Percentiles rank a stretch among this genome's conserved stretches.
phyloP scores from a whole-genome alignment of 2,888 invertebrate genomes.

The Ochropacha duplaris region DNA sequence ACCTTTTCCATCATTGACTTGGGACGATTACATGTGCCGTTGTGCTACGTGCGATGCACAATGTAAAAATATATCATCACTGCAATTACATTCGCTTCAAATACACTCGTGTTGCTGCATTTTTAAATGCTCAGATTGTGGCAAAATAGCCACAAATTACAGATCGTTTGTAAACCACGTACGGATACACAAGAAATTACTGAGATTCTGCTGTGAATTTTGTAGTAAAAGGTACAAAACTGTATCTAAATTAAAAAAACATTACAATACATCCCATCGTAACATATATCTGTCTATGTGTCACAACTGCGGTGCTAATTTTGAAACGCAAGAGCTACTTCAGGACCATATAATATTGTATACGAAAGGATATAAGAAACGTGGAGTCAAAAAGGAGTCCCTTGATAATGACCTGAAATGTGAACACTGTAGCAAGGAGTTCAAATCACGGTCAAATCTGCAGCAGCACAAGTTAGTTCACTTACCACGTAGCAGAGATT shows the following conservation, averaged over 20 bases:
- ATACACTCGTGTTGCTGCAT: constrained; percentile 65
- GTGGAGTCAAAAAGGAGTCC: constrained; percentile 38
- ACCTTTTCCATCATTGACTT: constrained; percentile 39
- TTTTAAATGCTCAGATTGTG: constrained; percentile 70
- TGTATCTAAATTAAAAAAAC: constrained; percentile 52
- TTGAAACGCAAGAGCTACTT: constrained; percentile 55
- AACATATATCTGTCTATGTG: constrained; percentile 46
- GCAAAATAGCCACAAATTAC: constrained; percentile 54
- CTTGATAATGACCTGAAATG: constrained; percentile 57
- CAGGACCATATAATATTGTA: constrained; percentile 63
- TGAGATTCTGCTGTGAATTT: constrained; percentile 67
- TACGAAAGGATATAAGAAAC: constrained; percentile 44
- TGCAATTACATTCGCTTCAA: constrained; percentile 67
- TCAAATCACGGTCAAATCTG: constrained; percentile 66
- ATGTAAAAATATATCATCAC: constrained; percentile 60
- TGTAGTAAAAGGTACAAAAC: constrained; percentile 59
- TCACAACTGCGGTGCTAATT: constrained; percentile 58
- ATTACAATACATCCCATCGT: constrained; percentile 45
- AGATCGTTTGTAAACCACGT: constrained; percentile 64
- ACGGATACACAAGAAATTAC: constrained; percentile 56
- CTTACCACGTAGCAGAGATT: constrained; percentile 69
- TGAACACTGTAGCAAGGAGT: constrained; percentile 63
- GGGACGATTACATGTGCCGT: constrained; percentile 67
- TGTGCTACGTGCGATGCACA: constrained; percentile 71
- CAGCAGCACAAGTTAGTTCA: constrained; percentile 69